Base-by-base conservation (phyloP, 2,888 invertebrate species). In the Tridacna crocea region DNA sequence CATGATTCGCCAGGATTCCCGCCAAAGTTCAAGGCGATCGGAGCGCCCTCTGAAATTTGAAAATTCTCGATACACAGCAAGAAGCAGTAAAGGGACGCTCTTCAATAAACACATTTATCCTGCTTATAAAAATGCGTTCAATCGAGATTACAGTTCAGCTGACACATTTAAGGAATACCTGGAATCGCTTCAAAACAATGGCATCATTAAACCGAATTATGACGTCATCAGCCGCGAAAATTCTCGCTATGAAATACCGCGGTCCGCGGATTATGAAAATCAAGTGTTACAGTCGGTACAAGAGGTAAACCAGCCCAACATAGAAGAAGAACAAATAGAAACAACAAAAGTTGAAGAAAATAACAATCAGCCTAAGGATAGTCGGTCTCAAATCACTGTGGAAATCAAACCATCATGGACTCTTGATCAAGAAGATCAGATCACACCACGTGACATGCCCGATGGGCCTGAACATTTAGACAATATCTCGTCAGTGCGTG, bases 111-210 rank as follows among this genome's bases (percentile, higher is more conserved):
- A 78, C 11, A 47, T 80, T 8, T 70, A 75, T 17, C 77, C 79
- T 8, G 61, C 76, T 3, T 79, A 74, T 46, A 76, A 77, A 26
- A 27, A 46, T 24, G 79, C 74, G 15, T 79, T 85, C 72, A 76
- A 83, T 70, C 72, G 83, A n/a, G 88, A 87, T 46, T 88, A 87
- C 63, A 84, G 84, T 77, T 89, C 89, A 0, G 89, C 83, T 3
- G 88, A 88, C 24, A 87, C 87, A 2, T 89, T 88, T 55, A 89
- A 85, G 46, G 85, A 87, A 74, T 89, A 89, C 77, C 63, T 89
- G 13, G 86, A 89, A 47, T 75, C 70, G 27, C 60, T 85, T 47
- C 85, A 88, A 61, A 75, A 78, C 13, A 77, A 72, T 26, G 80
- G 72, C 24, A 60, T 72, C 60, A 79, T 75, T 17, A 84, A 81